A percentile compares a stretch with the other conserved stretches of the same genome.
Conservation (phyloP, 2,113 vertebrate species). For the Tricholaema leucomelas region DNA sequence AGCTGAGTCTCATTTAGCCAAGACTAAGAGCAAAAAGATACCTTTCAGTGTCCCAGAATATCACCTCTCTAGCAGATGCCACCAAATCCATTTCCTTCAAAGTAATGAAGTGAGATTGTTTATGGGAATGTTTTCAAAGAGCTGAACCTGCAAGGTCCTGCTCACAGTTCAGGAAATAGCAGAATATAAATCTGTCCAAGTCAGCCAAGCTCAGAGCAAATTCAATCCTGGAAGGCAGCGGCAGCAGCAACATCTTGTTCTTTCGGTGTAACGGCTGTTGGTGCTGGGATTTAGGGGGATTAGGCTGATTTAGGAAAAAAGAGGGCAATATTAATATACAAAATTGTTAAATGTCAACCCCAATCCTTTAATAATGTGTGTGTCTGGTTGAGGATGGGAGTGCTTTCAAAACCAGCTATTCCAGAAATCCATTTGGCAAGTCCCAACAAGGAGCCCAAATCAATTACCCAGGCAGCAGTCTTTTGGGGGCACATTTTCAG, state of each 20-base stretch:
- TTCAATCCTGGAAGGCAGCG: slow-evolving; percentile 26
- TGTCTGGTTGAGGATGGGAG: slow-evolving; percentile 73
- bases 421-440: slow-evolving; percentile 77
- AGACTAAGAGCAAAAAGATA: not conserved
- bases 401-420: slow-evolving; percentile 76
- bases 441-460: slow-evolving; percentile 74
- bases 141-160: slow-evolving; percentile 71
- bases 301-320: slow-evolving; percentile 73
- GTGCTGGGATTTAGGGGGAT: slow-evolving; percentile 76
- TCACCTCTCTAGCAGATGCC: slow-evolving; percentile 26
- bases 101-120: slow-evolving; percentile 69
- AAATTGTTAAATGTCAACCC: slow-evolving; percentile 80
- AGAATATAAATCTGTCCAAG: slow-evolving; percentile 75
- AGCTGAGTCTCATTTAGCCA: not conserved
- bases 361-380: slow-evolving; percentile 79
- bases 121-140: slow-evolving; percentile 63
- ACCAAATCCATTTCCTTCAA: slow-evolving; percentile 47
- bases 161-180: slow-evolving; percentile 72
- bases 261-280: slow-evolving; percentile 75
- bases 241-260: slow-evolving; percentile 75
- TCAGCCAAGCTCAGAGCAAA: slow-evolving; percentile 66
- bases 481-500: slow-evolving; percentile 66
- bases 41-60: not conserved
- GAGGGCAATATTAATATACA: slow-evolving; percentile 79
- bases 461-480: slow-evolving; percentile 58